Conservation (phyloP, 2,113 vertebrate species). For the Acrocephalus arundinaceus region DNA sequence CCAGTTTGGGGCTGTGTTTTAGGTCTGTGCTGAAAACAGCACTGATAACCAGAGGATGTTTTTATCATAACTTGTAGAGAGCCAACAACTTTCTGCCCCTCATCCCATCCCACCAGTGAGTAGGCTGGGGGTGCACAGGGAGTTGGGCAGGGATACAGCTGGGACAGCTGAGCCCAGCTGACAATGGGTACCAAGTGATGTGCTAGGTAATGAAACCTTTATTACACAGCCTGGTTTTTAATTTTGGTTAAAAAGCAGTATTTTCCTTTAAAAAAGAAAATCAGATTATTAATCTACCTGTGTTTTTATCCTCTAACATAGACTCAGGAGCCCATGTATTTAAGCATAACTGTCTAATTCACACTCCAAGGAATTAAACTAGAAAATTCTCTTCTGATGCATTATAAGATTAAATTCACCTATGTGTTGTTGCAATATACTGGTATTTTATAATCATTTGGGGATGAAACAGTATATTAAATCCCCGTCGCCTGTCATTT, state of each 20-base stretch:
- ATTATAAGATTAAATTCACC: neutral
- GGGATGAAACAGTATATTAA: neutral
- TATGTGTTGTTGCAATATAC: neutral
- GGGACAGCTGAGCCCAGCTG: neutral
- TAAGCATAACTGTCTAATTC: neutral
- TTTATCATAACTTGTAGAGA: neutral
- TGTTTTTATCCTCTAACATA: neutral
- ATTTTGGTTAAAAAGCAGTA: neutral
- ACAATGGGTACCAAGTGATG: accelerated
- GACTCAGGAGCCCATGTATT: neutral
- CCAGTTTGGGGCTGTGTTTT: neutral
- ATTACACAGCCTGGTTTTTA: neutral
- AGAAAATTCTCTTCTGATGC: neutral
- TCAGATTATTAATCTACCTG: neutral
- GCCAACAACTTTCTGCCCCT: neutral
- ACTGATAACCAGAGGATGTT: neutral
- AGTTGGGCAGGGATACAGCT: neutral
- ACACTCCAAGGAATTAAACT: neutral
- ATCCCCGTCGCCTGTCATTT: neutral
- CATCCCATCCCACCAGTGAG: neutral
- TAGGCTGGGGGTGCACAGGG: neutral
- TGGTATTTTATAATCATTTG: neutral
- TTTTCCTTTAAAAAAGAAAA: neutral
- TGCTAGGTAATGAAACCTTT: neutral
- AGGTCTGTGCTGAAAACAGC: neutral